Evolutionary conservation across 2,888 invertebrate species (phyloP), one percentile per base, ranked within the genome.

Genomic region (Eupeodes latifasciatus): DNA sequence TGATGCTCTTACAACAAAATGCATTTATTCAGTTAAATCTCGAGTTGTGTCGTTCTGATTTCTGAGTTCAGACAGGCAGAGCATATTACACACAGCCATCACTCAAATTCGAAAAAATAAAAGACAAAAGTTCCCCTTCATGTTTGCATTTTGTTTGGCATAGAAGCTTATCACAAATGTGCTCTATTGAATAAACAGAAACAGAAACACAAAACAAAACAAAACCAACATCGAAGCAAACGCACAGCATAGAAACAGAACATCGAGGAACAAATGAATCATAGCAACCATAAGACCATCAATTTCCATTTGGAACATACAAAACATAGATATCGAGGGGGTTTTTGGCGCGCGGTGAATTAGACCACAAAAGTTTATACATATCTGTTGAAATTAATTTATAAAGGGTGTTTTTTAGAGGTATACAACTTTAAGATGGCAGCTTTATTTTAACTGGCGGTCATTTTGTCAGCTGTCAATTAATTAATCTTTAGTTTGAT

Each of bases 101-200:
- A 57, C 57, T 57, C 27, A 57, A 55, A 19, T 19, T 5, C 11
- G 5, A 40, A 27, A 27, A 27, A 27, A 27, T 1, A 27, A 19
- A 27, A 2, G 27, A 40, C 40, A 40, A 27, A 57, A 19, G 11
- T 57, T 27, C 57, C 27, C 57, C 57, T 16, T 57, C 27, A 57
- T 57, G 57, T 57, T 57, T 57, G 57, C 57, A 57, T 57, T 57
- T 57, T 27, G 57, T 57, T 57, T 57, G 57, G 57, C 57, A 40
- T 40, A 40, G 40, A 9, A 57, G 57, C 57, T 57, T 57, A 57
- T 57, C 57, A 27, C 57, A 57, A 57, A 27, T 19, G 19, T 9
- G 40, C 40, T 40, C 27, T 27, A 57, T 57, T 57, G 27, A 57
- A 57, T 57, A 19, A 57, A 57, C 27, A 36, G 36, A 36, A 36